These are phyloP conservation scores for Erynnis tages DNA, from an alignment of 2,888 invertebrate genomes.

Conservation along the genomic window DNA sequence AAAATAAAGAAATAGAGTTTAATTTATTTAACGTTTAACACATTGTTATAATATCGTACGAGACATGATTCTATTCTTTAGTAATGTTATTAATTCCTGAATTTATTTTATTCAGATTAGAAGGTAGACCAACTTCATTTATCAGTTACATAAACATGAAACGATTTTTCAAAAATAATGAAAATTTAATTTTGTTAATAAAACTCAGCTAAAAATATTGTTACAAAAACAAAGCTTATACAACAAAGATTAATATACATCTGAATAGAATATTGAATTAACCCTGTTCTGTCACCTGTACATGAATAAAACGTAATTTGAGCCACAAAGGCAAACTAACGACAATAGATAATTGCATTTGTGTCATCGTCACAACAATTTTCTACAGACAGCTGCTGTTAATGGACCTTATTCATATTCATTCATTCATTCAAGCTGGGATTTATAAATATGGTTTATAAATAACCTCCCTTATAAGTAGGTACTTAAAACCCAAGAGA, in stretches of 20 bases:
- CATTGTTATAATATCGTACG: no score
- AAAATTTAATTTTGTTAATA: no score
- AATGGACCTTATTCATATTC: conserved; percentile 26
- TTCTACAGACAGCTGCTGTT: conserved; percentile 35
- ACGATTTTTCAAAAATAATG: no score
- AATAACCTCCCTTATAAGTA: background rate
- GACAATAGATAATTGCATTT: conserved; percentile 53
- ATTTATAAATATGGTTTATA: conserved; percentile 6
- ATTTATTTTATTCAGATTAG: no score
- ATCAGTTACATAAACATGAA: no score
- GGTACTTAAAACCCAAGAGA: no score
- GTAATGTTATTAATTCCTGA: no score
- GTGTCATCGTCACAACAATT: conserved; percentile 46
- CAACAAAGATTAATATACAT: background rate
- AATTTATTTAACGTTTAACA: no score
- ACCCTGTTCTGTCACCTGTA: conserved; percentile 3
- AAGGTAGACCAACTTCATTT: no score
- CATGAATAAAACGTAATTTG: conserved; percentile 43
- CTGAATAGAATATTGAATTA: background rate
- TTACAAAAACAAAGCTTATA: background rate
- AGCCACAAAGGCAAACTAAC: conserved; percentile 40
- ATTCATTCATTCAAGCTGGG: conserved; percentile 17
- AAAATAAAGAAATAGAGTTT: no score
- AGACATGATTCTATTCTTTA: no score
- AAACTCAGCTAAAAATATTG: background rate